Base-by-base conservation (phyloP, 2,888 invertebrate genomes). In the Mythimna loreyi region DNA sequence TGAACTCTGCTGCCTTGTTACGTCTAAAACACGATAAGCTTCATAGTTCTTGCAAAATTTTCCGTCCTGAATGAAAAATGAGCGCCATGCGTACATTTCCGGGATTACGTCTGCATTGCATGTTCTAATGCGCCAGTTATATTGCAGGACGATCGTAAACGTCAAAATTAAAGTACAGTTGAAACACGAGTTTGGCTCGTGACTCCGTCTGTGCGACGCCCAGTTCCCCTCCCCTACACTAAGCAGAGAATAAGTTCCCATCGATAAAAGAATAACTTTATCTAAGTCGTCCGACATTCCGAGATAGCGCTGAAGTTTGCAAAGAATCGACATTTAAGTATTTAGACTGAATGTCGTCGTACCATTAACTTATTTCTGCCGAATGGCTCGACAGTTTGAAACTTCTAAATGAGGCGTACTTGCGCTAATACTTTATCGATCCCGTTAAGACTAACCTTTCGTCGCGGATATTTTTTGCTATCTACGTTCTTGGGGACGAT, bases 211-310 rank as follows among this genome's bases (percentile, higher is more conserved):
- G 65, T 68, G 59, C 49, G 66, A 72, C 75, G 72, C 81, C 77
- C 72, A 60, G 61, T 57, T 59, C 57, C 71, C 68, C 49, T 30
- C 58, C 78, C 62, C 40, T 65, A 9, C 19, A n/a, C 55, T 60
- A 45, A 63, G 64, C 64, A 55, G 43, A 65, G 66, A 73, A 67
- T 53, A 65, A 75, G 64, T 72, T 73, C 74, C 65, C 68, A 74
- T 81, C 79, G 74, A 75, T 75, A 79, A 75, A 79, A 71, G 33
- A 71, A 72, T 73, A 58, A 59, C 74, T 79, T 79, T 83, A 71
- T 81, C 72, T 76, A 79, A 71, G 57, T 80, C 55, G 68, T 67
- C 66, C 53, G 50, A 75, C 72, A 75, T 81, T 81, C 70, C 65
- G 70, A 76, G 74, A 81, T 71, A 72, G 67, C 66, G 59, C 50